Percentiles rank a stretch among this genome's conserved stretches.
Evolutionary conservation across 2,797 vertebrate species (phyloP).

Genomic region (Salarias fasciatus): DNA sequence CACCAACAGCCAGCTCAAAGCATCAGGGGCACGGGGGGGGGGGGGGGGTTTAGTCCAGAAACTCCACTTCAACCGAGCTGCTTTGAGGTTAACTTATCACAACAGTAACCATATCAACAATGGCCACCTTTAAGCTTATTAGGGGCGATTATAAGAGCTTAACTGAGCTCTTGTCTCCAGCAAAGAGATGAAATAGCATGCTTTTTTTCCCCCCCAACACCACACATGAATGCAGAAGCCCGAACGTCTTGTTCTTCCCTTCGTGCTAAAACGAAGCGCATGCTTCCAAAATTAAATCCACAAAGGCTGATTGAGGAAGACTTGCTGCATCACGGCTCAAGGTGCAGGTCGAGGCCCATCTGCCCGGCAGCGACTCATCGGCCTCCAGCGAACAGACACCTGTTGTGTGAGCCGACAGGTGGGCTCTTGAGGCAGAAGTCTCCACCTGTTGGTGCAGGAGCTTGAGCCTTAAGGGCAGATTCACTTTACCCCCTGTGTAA

Average conservation of each 20-base stretch:
- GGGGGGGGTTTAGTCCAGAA: slow-evolving; percentile 13
- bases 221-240: no score
- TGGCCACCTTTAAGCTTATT: slow-evolving; percentile 76
- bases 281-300: no score
- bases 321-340: no score
- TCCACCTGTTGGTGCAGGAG: slow-evolving; percentile 31
- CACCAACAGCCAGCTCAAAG: slow-evolving; percentile 67
- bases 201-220: slow-evolving; percentile 28
- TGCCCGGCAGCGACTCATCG: slow-evolving; percentile 24
- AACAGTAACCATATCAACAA: slow-evolving; percentile 70
- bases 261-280: no score
- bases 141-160: slow-evolving; percentile 69
- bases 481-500: slow-evolving; percentile 36
- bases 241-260: no score
- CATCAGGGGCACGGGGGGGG: slow-evolving; percentile 2
- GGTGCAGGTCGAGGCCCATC: slow-evolving; percentile 21
- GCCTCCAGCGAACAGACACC: slow-evolving; percentile 38
- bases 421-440: slow-evolving; percentile 32
- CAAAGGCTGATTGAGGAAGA: no score
- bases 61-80: slow-evolving; percentile 13
- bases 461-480: slow-evolving; percentile 27
- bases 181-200: slow-evolving; percentile 58
- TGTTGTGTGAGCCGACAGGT: slow-evolving; percentile 55
- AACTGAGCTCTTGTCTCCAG: slow-evolving; percentile 54
- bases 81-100: slow-evolving; percentile 62